Evolutionary conservation across 1,140 invertebrate genomes (phyloP), one percentile per base, ranked within the genome.

Genomic region (Microplitis mediator): DNA sequence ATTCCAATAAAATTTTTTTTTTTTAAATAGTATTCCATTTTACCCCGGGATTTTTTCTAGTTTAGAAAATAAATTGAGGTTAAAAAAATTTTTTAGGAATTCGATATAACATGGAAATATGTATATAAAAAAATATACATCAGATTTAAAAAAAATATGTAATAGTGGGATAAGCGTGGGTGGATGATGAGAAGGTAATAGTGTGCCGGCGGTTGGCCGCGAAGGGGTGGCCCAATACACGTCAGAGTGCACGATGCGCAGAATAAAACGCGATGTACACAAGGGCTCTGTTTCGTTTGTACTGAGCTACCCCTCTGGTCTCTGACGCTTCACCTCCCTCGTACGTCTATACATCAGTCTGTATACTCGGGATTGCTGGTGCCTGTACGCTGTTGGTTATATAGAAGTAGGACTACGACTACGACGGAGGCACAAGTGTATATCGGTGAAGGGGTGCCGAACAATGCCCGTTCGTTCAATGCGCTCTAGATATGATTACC

Each of bases 401-500:
- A 11, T 6, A 45, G 39, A 6, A 45, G 5, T 5, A 39, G 36
- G 36, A 39, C 23, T 23, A 23, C 23, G 23, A 2, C 23, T 23
- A 39, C 52, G 45, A 52, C 77, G 72, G 76, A 77, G 77, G 77
- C 77, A 82, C 81, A 84, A 84, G 82, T 84, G 79, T 79, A 23
- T 23, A 81, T 80, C 80, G 81, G 74, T 77, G 80, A 84, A 84
- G 83, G 84, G 84, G 82, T 82, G 80, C 76, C 79, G 83, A 86
- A 86, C 84, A 86, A 86, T 85, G 82, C 82, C 69, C 34, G 80
- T 81, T 84, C 82, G 81, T 86, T 84, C 84, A 85, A 86, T 84
- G 80, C 82, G 81, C 80, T 83, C 83, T 81, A 85, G 83, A 86
- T 85, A 85, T 85, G 83, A 85, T 86, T 86, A 86, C 85, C 85